Base-by-base conservation (phyloP, 2,888 invertebrate species). In the Gari tellinella region DNA sequence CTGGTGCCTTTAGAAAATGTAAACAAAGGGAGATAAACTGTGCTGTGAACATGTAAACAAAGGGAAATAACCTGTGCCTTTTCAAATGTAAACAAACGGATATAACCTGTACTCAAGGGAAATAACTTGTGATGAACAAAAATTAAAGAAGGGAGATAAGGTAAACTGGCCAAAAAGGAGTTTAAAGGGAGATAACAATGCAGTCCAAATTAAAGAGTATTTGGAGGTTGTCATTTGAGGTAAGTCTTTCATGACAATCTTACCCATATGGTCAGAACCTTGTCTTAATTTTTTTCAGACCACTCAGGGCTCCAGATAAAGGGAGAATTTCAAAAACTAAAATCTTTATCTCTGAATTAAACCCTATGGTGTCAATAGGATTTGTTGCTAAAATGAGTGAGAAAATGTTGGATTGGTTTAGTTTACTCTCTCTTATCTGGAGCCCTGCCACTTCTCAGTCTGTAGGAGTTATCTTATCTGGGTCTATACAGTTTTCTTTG, bases 181-280 rank as follows among this genome's bases (percentile, higher is more conserved):
- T 10, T 25, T n/a, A 53, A 53, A 19, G 15, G 38, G 63, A 46
- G 66, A 53, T 41, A 45, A 65, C 41, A 55, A 77, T 67, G 48
- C 72, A 68, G 64, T 38, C 72, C 5, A 77, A 77, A 49, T 57
- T 61, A 21, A 67, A 77, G 46, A 64, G 62, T 10, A 77, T 77
- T 17, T 77, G 76, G 76, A 53, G 76, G 41, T 46, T 77, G 14
- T 67, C 76, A 0, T 77, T 77, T 65, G 76, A 77, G 76, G 76
- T 77, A 64, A 55, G 69, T 56, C 21, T 10, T 12, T 40, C 10
- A 40, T 12, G 14, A 40, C 14, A 12, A 40, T 12, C 40, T 40
- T 40, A 12, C 14, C 14, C 14, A 15, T 40, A 40, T n/a, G n/a
- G n/a, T n/a, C n/a, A n/a, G n/a, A n/a, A n/a, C n/a, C 40, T 14